These are phyloP conservation scores for Caranx ignobilis DNA, from an alignment of 2,113 vertebrate genomes.

Conservation along the genomic window DNA sequence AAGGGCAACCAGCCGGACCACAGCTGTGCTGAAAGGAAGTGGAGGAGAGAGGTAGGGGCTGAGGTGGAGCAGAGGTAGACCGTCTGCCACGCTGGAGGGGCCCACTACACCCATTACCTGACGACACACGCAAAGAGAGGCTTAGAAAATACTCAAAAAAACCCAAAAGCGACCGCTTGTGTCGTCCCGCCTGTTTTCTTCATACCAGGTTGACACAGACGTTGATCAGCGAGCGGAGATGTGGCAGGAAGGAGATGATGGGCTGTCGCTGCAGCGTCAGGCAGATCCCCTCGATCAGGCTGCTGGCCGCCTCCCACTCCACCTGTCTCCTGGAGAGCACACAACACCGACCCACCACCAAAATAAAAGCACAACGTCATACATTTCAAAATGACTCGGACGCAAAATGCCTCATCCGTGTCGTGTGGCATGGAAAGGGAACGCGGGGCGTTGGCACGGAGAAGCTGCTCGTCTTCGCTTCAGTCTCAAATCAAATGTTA, in stretches of 20 bases:
- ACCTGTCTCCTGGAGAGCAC: slow-evolving; percentile 95
- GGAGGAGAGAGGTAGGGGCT: slow-evolving; percentile 99
- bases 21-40: slow-evolving; percentile 98
- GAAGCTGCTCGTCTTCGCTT: not conserved
- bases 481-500: not conserved
- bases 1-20: slow-evolving; percentile 97
- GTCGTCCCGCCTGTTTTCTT: slow-evolving; percentile 8
- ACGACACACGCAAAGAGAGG: slow-evolving; percentile 9
- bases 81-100: slow-evolving; percentile 98
- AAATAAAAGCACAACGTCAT: slow-evolving; percentile 42
- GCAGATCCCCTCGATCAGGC: slow-evolving; percentile 99
- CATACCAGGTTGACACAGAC: slow-evolving; percentile 99
- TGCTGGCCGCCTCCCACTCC: slow-evolving; percentile 99
- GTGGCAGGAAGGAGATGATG: slow-evolving; percentile 99
- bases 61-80: slow-evolving; percentile 98
- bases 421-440: not conserved
- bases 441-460: not conserved
- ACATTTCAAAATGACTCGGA: not conserved
- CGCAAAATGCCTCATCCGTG: not conserved
- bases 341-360: slow-evolving; percentile 30
- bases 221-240: slow-evolving; percentile 99
- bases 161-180: fast-evolving
- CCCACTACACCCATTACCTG: slow-evolving; percentile 99
- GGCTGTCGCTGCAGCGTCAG: slow-evolving; percentile 99
- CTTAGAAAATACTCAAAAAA: not conserved